Conservation (phyloP, 2,888 invertebrate genomes). For the Aporophyla nigra region DNA sequence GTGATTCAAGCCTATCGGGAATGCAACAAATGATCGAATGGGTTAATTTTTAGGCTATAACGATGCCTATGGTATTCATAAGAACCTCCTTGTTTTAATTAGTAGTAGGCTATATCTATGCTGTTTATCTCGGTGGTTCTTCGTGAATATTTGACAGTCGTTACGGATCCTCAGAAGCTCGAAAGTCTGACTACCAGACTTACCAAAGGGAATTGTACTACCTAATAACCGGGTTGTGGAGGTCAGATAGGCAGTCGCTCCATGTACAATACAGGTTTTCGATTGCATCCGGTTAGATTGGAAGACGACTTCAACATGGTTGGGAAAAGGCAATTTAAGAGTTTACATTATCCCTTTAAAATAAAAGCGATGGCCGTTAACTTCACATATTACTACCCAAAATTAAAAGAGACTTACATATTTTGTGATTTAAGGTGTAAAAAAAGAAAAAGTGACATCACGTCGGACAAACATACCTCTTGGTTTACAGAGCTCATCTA, state of each 20-base stretch:
- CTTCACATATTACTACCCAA: not conserved
- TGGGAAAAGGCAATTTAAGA: not conserved
- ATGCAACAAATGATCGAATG: not conserved
- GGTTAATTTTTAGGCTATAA: not conserved
- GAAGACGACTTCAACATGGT: no score
- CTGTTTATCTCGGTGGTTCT: no score
- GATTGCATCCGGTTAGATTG: no score
- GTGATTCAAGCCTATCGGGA: not conserved
- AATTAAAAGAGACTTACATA: not conserved
- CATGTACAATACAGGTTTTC: no score
- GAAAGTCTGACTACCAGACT: no score
- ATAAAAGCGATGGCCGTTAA: not conserved
- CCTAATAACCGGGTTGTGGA: no score
- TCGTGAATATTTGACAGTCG: no score
- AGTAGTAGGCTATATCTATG: no score
- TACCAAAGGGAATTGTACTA: no score
- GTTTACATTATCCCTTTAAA: not conserved
- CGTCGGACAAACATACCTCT: not conserved
- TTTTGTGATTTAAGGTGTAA: conserved; percentile 21
- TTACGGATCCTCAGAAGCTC: no score
- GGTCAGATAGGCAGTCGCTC: no score
- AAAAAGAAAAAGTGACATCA: not conserved
- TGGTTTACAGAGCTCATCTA: not conserved
- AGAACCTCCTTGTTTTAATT: no score
- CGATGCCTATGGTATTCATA: not conserved